Evolutionary conservation across 2,797 vertebrate species (phyloP).

Genomic region (Ceyx erithaca): DNA sequence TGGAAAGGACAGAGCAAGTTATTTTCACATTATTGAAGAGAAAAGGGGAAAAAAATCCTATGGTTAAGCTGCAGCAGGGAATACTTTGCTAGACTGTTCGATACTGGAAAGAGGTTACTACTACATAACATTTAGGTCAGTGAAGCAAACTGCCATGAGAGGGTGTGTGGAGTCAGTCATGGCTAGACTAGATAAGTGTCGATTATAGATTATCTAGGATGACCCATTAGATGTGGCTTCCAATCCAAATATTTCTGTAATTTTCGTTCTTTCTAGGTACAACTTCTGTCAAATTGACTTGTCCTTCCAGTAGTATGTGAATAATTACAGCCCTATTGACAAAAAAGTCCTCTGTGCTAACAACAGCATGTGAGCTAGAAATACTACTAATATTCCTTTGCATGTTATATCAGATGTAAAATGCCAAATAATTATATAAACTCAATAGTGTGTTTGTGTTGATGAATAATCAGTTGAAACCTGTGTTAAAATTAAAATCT

Average conservation of each 20-base stretch:
- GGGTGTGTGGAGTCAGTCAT: background rate
- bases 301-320: background rate
- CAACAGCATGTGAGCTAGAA: background rate
- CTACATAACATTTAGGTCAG: constrained; percentile 26
- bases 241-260: background rate
- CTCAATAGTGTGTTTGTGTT: background rate
- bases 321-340: background rate
- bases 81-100: background rate
- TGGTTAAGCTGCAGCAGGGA: background rate
- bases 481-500: background rate
- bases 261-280: background rate
- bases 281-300: background rate
- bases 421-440: background rate
- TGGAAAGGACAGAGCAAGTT: background rate
- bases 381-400: background rate
- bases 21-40: background rate
- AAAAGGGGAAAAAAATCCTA: background rate
- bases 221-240: background rate
- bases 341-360: background rate
- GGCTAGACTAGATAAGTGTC: background rate
- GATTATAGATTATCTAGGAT: background rate
- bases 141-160: constrained; percentile 30
- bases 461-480: background rate
- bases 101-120: constrained; percentile 8
- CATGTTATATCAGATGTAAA: background rate